A percentile compares a stretch with the other conserved stretches of the same genome.
Evolutionary conservation across 2,888 invertebrate genomes (phyloP).

Genomic region (Ceriagrion tenellum): DNA sequence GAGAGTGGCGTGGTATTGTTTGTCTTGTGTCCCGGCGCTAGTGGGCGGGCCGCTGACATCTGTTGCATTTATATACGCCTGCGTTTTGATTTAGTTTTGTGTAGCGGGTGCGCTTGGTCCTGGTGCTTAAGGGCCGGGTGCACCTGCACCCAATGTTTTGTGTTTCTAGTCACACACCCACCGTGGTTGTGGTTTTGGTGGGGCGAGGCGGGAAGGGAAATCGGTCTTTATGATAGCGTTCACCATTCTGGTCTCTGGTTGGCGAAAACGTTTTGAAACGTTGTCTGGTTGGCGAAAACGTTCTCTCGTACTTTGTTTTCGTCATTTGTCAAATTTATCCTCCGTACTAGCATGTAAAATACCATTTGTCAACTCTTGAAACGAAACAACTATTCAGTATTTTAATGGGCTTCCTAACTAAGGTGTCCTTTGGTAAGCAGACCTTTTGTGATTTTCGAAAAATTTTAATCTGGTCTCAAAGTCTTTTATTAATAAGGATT

Average conservation of each 20-base stretch:
- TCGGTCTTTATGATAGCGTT: neutral
- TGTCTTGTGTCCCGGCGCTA: neutral
- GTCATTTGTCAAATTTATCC: neutral
- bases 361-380: neutral
- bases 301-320: neutral
- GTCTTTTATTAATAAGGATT: neutral
- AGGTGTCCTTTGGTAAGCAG: neutral
- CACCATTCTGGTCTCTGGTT: neutral
- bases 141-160: neutral
- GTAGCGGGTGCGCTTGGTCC: neutral
- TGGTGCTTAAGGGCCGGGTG: neutral
- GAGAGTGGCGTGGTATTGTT: neutral
- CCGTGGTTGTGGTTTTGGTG: neutral
- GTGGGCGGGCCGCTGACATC: neutral
- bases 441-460: neutral
- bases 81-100: neutral
- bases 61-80: neutral
- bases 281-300: neutral
- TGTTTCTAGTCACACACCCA: neutral
- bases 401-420: neutral
- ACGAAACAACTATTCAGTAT: neutral
- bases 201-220: neutral
- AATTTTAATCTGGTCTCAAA: neutral
- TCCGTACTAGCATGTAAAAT: neutral
- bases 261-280: too few relatives aligned